These are phyloP conservation scores for Cataglyphis hispanica DNA, from an alignment of 1,140 invertebrate genomes.

Conservation along the genomic window DNA sequence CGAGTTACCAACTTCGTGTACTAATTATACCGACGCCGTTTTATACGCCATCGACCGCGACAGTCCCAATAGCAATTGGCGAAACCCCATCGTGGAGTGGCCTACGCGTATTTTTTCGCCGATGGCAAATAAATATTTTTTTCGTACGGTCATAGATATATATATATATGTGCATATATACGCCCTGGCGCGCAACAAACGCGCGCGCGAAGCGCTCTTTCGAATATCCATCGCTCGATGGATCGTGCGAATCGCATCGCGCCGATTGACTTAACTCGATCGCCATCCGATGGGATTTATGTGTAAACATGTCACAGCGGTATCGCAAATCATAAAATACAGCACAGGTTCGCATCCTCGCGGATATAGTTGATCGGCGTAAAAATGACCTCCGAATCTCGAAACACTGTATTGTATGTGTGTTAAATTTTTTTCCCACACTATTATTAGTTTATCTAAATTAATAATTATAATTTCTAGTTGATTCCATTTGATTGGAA, in stretches of 20 bases:
- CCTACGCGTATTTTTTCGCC: slow-evolving; percentile 27
- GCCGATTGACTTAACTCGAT: slow-evolving; percentile 63
- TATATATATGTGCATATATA: neutral
- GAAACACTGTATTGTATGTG: neutral
- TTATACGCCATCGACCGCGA: slow-evolving; percentile 48
- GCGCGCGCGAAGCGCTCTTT: slow-evolving; percentile 40
- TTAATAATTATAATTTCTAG: too few relatives aligned
- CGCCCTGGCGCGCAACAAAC: slow-evolving; percentile 30
- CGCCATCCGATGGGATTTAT: slow-evolving; percentile 58
- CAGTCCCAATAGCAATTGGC: slow-evolving; percentile 24
- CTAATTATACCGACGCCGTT: slow-evolving; percentile 69
- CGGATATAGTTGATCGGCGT: slow-evolving; percentile 20
- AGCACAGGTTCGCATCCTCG: slow-evolving; percentile 12
- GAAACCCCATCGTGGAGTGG: neutral
- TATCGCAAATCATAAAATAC: slow-evolving; percentile 55
- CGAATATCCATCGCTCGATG: slow-evolving; percentile 53
- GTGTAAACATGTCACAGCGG: slow-evolving; percentile 58
- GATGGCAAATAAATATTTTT: slow-evolving; percentile 44
- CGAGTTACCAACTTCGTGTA: slow-evolving; percentile 69
- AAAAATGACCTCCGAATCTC: slow-evolving; percentile 27
- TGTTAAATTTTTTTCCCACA: neutral
- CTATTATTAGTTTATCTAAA: neutral
- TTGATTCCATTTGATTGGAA: neutral
- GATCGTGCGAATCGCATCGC: slow-evolving; percentile 52
- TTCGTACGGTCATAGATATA: slow-evolving; percentile 20